phyloP scores from a whole-genome alignment of 2,113 vertebrate species.

The Mirza zaza region DNA sequence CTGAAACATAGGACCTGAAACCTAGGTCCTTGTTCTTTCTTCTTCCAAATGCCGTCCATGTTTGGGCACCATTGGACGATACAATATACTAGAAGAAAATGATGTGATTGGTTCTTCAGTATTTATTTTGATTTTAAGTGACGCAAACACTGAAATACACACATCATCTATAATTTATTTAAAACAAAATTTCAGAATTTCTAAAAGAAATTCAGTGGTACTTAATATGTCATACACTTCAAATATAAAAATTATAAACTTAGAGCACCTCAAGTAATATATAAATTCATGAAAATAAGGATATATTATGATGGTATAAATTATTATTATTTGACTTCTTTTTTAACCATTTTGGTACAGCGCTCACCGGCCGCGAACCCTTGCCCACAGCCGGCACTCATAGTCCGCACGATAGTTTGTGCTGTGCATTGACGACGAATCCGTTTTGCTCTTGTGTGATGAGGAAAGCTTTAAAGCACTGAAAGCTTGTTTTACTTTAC shows the following conservation, averaged over 20 bases:
- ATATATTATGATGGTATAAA: neutral
- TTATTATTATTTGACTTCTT: neutral
- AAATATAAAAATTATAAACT: neutral
- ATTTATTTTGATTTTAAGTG: constrained; percentile 28
- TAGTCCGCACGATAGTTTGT: too few species aligned
- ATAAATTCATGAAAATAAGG: neutral
- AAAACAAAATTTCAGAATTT: neutral
- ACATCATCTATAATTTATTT: neutral
- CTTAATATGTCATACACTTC: neutral
- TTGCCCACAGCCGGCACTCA: too few species aligned
- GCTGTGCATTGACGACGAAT: too few species aligned
- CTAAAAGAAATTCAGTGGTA: neutral
- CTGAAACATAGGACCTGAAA: neutral
- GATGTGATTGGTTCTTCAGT: neutral
- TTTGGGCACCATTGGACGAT: neutral
- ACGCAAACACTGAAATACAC: neutral
- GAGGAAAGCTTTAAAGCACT: too few species aligned
- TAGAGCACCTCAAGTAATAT: neutral
- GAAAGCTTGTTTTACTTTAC: too few species aligned
- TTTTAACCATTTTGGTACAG: too few species aligned
- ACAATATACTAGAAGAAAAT: neutral
- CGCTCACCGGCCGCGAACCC: too few species aligned
- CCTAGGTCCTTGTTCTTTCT: neutral
- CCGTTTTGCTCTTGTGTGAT: too few species aligned
- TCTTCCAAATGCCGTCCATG: neutral